Conservation (phyloP, 1,140 invertebrate species). For the Hyposmocoma kahamanoa region DNA sequence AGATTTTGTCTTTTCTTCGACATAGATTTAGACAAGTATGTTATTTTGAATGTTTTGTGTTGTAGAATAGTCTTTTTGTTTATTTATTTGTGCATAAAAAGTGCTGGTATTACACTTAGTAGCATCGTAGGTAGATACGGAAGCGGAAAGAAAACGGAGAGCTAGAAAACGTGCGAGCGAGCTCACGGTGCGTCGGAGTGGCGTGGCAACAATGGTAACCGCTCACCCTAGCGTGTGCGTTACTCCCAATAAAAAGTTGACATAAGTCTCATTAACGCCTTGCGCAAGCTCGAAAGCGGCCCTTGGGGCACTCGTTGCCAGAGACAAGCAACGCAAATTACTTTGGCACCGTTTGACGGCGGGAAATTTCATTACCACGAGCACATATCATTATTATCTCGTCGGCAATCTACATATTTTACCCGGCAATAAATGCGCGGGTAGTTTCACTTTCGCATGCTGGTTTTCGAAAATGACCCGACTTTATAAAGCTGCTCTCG, state of each 20-base stretch:
- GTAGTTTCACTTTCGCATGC: conserved; percentile 70
- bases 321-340: conserved; percentile 71
- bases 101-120: too few relatives aligned
- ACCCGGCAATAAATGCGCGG: conserved; percentile 65
- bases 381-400: conserved; percentile 73
- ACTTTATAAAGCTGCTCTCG: conserved; percentile 54
- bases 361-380: conserved; percentile 72
- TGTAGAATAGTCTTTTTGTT: too few relatives aligned
- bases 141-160: too few relatives aligned
- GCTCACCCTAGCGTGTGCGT: conserved; percentile 28
- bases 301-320: conserved; percentile 59
- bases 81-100: too few relatives aligned
- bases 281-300: conserved; percentile 67
- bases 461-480: conserved; percentile 71
- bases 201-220: conserved; percentile 13
- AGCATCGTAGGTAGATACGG: too few relatives aligned
- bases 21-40: too few relatives aligned
- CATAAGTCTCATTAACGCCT: conserved; percentile 55
- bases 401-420: conserved; percentile 71
- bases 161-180: too few relatives aligned
- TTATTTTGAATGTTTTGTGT: too few relatives aligned
- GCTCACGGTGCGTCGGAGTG: too few relatives aligned
- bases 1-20: too few relatives aligned
- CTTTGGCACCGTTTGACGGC: conserved; percentile 72
- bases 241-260: conserved; percentile 48